Percentiles rank a stretch among this genome's conserved stretches.
phyloP scores from a whole-genome alignment of 2,113 vertebrate genomes.

The Enhydra lutris region DNA sequence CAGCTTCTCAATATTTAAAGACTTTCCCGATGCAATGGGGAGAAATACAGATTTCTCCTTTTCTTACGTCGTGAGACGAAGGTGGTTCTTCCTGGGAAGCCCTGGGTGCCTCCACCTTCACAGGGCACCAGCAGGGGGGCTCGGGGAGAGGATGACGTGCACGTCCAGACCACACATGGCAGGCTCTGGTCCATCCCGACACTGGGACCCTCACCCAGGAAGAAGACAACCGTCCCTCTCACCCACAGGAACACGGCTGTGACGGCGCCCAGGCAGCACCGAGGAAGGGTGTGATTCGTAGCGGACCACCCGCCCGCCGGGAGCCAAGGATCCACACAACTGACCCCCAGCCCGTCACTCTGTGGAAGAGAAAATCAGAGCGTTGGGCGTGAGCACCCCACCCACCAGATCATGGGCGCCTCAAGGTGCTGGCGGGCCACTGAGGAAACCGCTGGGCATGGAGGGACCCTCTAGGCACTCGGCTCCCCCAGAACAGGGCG shows the following conservation, averaged over 20 bases:
- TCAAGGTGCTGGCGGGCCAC: background rate
- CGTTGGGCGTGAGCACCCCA: background rate
- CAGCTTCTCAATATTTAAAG: background rate
- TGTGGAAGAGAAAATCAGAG: background rate
- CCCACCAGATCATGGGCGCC: background rate
- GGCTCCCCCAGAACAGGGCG: accelerated
- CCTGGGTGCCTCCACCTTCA: background rate
- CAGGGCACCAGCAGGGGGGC: background rate
- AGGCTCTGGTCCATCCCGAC: no score
- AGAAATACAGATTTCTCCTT: background rate
- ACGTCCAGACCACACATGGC: background rate
- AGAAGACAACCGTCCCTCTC: background rate
- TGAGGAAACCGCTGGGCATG: background rate
- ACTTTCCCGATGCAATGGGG: accelerated
- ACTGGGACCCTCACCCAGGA: background rate
- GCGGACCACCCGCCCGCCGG: accelerated
- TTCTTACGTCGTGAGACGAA: background rate
- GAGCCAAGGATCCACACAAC: background rate
- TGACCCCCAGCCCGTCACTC: no score
- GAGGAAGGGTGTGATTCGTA: background rate
- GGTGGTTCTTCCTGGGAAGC: background rate
- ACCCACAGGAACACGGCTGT: background rate
- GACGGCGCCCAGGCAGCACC: accelerated
- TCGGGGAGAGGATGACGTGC: background rate
- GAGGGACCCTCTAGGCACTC: background rate